Conservation (phyloP, 2,797 vertebrate genomes). For the Hyperoplus lanceolatus region DNA sequence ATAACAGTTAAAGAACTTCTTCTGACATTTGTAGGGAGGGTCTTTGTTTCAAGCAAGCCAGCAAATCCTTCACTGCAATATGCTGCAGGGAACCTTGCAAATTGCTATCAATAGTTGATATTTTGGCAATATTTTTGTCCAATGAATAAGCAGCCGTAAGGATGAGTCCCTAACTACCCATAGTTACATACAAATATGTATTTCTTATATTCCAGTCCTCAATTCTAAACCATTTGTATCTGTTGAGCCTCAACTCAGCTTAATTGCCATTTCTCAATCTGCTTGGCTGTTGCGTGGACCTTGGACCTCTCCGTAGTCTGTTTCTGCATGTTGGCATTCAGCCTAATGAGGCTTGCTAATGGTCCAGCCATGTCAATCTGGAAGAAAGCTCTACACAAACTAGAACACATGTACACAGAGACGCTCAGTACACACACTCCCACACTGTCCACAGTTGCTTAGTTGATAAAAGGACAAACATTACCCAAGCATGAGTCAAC, state of each 20-base stretch:
- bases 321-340: slow-evolving; percentile 51
- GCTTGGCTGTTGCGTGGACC: slow-evolving; percentile 55
- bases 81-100: neutral
- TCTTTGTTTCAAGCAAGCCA: neutral
- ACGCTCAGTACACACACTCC: slow-evolving; percentile 4
- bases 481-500: slow-evolving; percentile 29
- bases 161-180: neutral
- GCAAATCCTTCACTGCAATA: neutral
- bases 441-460: slow-evolving; percentile 25
- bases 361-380: slow-evolving; percentile 57
- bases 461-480: slow-evolving; percentile 36
- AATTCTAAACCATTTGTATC: slow-evolving; percentile 17
- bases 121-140: neutral
- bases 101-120: neutral
- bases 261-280: slow-evolving; percentile 27
- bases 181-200: neutral
- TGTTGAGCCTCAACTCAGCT: slow-evolving; percentile 20
- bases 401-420: slow-evolving; percentile 44
- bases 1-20: neutral
- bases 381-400: slow-evolving; percentile 47
- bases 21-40: too few species aligned
- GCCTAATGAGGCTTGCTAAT: slow-evolving; percentile 77
- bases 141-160: neutral
- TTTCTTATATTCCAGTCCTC: neutral
- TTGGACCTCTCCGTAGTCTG: slow-evolving; percentile 46